Evolutionary conservation across 2,797 vertebrate species (phyloP).

Genomic region (Rhyacichthys aspro): DNA sequence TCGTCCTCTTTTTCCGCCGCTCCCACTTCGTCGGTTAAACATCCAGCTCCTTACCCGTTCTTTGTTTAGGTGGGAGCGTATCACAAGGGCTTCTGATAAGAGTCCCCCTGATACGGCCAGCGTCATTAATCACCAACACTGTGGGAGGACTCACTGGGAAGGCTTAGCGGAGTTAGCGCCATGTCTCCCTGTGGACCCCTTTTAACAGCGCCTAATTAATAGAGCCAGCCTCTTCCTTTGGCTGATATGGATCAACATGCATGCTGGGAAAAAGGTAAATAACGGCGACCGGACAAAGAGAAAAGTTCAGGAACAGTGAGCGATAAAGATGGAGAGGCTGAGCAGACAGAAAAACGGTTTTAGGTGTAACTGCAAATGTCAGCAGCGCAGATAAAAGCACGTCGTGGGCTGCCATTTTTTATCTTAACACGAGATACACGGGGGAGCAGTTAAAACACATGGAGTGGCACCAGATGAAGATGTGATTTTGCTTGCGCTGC

Average conservation of each 20-base stretch:
- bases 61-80: slow-evolving; percentile 70
- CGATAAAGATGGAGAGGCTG: slow-evolving; percentile 5
- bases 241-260: slow-evolving; percentile 48
- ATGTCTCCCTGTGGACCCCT: slow-evolving; percentile 54
- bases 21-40: slow-evolving; percentile 74
- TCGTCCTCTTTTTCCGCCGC: slow-evolving; percentile 44
- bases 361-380: slow-evolving; percentile 61
- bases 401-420: slow-evolving; percentile 48
- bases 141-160: slow-evolving; percentile 66
- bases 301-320: slow-evolving; percentile 18
- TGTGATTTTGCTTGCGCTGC: slow-evolving; percentile 31
- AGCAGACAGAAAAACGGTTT: slow-evolving; percentile 40
- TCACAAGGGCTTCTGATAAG: slow-evolving; percentile 76
- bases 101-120: slow-evolving; percentile 60
- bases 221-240: slow-evolving; percentile 41
- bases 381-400: slow-evolving; percentile 48
- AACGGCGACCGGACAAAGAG: slow-evolving; percentile 19
- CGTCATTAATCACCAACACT: slow-evolving; percentile 76
- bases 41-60: slow-evolving; percentile 65
- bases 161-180: slow-evolving; percentile 44
- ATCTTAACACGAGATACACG: slow-evolving; percentile 18
- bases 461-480: slow-evolving; percentile 24
- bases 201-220: slow-evolving; percentile 68
- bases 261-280: slow-evolving; percentile 42
- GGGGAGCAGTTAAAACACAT: slow-evolving; percentile 30